These are phyloP conservation scores for Cantharis flavilabris DNA, from an alignment of 2,888 invertebrate species.

Conservation along the genomic window DNA sequence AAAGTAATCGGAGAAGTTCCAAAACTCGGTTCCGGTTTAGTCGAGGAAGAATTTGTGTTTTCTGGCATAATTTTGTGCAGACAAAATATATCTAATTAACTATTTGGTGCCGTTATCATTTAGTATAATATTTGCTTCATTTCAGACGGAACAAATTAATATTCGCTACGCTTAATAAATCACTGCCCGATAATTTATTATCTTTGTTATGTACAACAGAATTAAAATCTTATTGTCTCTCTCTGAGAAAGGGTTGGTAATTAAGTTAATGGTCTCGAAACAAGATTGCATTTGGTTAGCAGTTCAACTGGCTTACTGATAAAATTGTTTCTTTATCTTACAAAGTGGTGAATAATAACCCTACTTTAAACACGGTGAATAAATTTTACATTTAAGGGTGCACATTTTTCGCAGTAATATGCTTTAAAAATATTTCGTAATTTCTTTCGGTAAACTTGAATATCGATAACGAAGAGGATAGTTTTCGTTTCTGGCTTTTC, in stretches of 20 bases:
- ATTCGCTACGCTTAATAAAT: slow-evolving; percentile 42
- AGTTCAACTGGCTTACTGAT: slow-evolving; percentile 55
- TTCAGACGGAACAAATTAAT: slow-evolving; percentile 46
- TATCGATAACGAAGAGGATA: slow-evolving; percentile 9
- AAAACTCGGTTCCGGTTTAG: neutral
- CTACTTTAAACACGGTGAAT: slow-evolving; percentile 36
- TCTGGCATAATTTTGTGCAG: neutral
- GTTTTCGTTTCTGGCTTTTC: slow-evolving; percentile 18
- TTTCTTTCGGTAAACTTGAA: neutral
- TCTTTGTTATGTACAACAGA: slow-evolving; percentile 21
- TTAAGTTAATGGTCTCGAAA: slow-evolving; percentile 58
- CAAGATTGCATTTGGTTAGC: slow-evolving; percentile 58
- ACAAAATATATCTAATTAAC: slow-evolving; percentile 27
- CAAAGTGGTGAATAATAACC: slow-evolving; percentile 44
- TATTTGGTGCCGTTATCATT: slow-evolving; percentile 33
- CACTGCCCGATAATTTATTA: slow-evolving; percentile 37
- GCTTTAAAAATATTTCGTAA: slow-evolving; percentile 9
- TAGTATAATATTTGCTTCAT: slow-evolving; percentile 44
- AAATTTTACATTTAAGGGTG: slow-evolving; percentile 32
- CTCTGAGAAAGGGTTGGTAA: slow-evolving; percentile 53
- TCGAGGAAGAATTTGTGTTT: neutral
- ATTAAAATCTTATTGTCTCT: slow-evolving; percentile 30
- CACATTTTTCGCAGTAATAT: slow-evolving; percentile 29
- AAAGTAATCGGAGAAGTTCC: neutral
- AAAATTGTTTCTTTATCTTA: slow-evolving; percentile 55